Conservation (phyloP, 2,113 vertebrate genomes). For the Pholis gunnellus region DNA sequence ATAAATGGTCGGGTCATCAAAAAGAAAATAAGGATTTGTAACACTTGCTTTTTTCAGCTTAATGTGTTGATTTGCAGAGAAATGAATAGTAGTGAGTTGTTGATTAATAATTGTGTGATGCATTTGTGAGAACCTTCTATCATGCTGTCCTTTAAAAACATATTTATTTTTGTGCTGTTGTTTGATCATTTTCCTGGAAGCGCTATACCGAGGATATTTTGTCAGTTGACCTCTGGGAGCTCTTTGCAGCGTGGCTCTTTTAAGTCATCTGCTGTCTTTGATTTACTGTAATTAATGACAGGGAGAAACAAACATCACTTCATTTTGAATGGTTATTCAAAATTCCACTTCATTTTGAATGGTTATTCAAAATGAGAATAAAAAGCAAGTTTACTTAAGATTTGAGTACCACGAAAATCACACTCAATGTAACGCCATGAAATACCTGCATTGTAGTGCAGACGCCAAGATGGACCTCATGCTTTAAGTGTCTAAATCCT, state of each 20-base stretch:
- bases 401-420: slow-evolving; percentile 8
- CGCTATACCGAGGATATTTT: slow-evolving; percentile 48
- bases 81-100: slow-evolving; percentile 20
- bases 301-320: slow-evolving; percentile 55
- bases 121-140: slow-evolving; percentile 25
- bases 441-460: not conserved
- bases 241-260: slow-evolving; percentile 50
- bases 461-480: not conserved
- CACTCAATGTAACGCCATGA: slow-evolving; percentile 8
- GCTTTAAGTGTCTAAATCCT: not conserved
- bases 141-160: slow-evolving; percentile 23
- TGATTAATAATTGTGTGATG: slow-evolving; percentile 44
- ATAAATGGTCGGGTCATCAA: slow-evolving; percentile 15
- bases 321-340: slow-evolving; percentile 37
- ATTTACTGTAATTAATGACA: slow-evolving; percentile 64
- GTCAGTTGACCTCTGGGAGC: slow-evolving; percentile 49
- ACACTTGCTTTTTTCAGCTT: slow-evolving; percentile 29
- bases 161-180: not conserved
- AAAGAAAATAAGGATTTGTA: slow-evolving; percentile 26
- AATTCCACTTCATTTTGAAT: slow-evolving; percentile 46
- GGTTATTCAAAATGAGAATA: slow-evolving; percentile 35
- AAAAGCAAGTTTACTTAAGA: slow-evolving; percentile 37
- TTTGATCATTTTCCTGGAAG: slow-evolving; percentile 43
- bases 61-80: slow-evolving; percentile 37
- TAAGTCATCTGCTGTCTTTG: slow-evolving; percentile 54